Conservation (phyloP, 2,113 vertebrate species). For the Alethe diademata region DNA sequence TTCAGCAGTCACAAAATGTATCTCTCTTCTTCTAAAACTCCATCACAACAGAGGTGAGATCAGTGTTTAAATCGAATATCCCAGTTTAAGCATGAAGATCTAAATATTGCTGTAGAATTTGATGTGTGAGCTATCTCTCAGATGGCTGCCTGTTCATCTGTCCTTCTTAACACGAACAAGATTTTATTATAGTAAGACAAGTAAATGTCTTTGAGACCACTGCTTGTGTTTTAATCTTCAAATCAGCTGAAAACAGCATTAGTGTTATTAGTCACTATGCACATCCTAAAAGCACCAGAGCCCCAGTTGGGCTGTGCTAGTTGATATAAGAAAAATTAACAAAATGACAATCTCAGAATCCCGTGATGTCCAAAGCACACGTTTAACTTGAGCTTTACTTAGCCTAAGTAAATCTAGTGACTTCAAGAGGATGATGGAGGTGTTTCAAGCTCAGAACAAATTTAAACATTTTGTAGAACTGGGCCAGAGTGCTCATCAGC, state of each 20-base stretch:
- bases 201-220: background rate
- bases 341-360: background rate
- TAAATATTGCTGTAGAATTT: background rate
- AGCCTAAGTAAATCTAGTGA: background rate
- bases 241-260: conserved; percentile 1
- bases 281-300: background rate
- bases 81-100: background rate
- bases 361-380: background rate
- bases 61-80: background rate
- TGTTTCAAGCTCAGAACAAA: background rate
- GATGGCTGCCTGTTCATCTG: background rate
- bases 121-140: background rate
- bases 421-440: background rate
- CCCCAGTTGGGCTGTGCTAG: background rate
- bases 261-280: background rate
- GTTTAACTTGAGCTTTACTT: background rate
- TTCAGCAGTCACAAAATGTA: background rate
- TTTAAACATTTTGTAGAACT: background rate
- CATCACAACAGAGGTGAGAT: background rate
- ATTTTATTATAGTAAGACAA: background rate
- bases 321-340: background rate
- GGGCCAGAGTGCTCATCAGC: background rate
- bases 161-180: background rate
- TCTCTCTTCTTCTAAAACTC: background rate
- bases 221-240: background rate